phyloP scores from a whole-genome alignment of 2,797 vertebrate species.

The Calcarius lapponicus region DNA sequence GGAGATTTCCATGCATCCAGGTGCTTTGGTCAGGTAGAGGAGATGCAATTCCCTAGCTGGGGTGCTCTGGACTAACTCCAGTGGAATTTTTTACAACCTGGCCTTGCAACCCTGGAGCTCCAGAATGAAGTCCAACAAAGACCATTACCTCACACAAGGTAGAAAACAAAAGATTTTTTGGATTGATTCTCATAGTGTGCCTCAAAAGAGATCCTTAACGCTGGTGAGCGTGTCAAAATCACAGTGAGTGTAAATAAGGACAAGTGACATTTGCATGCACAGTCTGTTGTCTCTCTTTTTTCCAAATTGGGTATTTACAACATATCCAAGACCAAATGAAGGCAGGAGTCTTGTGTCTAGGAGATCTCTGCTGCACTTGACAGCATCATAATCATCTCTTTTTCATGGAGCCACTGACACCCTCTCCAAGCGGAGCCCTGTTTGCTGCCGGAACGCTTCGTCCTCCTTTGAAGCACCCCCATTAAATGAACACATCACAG shows the following conservation, averaged over 20 bases:
- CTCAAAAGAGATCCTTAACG: background rate
- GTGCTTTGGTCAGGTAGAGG: rapidly evolving
- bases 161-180: background rate
- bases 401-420: background rate
- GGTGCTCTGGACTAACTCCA: background rate
- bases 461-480: background rate
- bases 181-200: background rate
- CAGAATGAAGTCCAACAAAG: background rate
- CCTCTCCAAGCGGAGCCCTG: background rate
- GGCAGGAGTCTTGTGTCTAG: background rate
- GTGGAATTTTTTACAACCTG: background rate
- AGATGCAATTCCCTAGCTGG: background rate
- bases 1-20: background rate
- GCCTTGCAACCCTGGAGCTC: background rate
- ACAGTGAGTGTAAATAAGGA: background rate
- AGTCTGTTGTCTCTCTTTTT: background rate
- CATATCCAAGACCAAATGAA: background rate
- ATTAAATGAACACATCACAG: background rate
- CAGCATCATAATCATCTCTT: slow-evolving; percentile 11
- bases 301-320: background rate
- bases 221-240: background rate
- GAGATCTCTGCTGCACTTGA: background rate
- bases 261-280: background rate
- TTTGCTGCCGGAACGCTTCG: background rate
- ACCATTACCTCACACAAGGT: background rate